Evolutionary conservation across 92 coral and sea anemone genomes (phyloP).

Genomic region (Bergia puertoricense): DNA sequence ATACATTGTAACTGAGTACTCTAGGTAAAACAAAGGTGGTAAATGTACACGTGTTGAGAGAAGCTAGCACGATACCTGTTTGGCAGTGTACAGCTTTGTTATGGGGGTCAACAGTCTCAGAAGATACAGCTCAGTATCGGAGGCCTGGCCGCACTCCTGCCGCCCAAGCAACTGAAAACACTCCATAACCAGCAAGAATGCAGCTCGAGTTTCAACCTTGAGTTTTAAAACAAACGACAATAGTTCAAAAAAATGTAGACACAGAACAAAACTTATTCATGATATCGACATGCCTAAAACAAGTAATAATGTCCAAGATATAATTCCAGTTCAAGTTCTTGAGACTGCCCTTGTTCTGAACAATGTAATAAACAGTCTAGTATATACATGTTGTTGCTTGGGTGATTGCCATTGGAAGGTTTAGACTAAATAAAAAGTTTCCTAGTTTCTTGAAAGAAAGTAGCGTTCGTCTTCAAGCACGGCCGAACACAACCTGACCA

Average conservation of each 20-base stretch:
- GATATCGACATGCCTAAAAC: not conserved
- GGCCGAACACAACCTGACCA: too few species aligned
- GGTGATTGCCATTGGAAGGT: too few species aligned
- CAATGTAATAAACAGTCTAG: too few species aligned
- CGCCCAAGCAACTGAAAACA: conserved; percentile 77
- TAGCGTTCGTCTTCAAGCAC: too few species aligned
- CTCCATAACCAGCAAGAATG: conserved; percentile 78
- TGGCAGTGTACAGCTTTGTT: conserved; percentile 90
- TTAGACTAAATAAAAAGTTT: too few species aligned
- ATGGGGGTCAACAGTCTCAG: conserved; percentile 83
- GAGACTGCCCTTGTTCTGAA: too few species aligned
- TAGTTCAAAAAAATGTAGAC: not conserved
- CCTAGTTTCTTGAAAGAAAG: too few species aligned
- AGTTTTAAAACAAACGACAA: not conserved
- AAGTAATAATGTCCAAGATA: not conserved
- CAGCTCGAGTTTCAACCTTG: conserved; percentile 87
- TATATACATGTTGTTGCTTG: too few species aligned
- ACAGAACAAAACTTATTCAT: too few species aligned
- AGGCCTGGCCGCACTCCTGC: conserved; percentile 76
- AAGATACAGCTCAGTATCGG: conserved; percentile 63
- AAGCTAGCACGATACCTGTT: conserved; percentile 67
- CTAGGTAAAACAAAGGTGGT: too few species aligned
- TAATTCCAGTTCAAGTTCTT: too few species aligned
- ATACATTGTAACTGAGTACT: too few species aligned
- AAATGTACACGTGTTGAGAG: not conserved